Evolutionary conservation across 2,888 invertebrate species (phyloP), one percentile per base, ranked within the genome.

Genomic region (Kryphioiulus occultus): DNA sequence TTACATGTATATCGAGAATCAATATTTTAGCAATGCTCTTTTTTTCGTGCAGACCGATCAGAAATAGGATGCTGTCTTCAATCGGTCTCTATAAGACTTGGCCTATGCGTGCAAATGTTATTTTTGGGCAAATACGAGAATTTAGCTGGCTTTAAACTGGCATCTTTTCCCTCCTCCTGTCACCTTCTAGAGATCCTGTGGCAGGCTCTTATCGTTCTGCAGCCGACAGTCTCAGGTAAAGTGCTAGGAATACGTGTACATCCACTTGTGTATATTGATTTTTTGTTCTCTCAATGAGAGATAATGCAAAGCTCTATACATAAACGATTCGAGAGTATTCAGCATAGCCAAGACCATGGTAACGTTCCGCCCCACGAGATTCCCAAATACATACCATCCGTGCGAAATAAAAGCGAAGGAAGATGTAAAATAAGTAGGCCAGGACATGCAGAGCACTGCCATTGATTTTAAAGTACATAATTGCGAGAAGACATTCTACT

Each of bases 171-270:
- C 78, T 10, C 30, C 15, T 30, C 30, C 5, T 78, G 78, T 78
- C 78, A 78, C 78, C 30, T 78, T 78, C 30, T 78, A 78, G 30
- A 30, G 78, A 15, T 30, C 15, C 78, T 26, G 22, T 78, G 78
- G 78, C 78, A 78, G 22, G 78, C 22, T 78, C 30, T 15, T 78
- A 78, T 78, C 78, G 78, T 78, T 78, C 78, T 26, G 12, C 78
- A 78, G 15, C 78, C 78, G 30, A 78, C 78, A 78, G 78, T 78
- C 30, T 30, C 78, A 78, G 78, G 78, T 78, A 78, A 78, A 78
- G 78, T 78, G 78, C 78, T 78, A 78, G 78, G 78, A 78, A 78
- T 26, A 78, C n/a, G n/a, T n/a, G n/a, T n/a, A n/a, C 78, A 78
- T 78, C 78, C 22, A 26, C 78, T 78, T 30, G 78, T 30, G 78